phyloP scores from a whole-genome alignment of 2,888 invertebrate species.

The Acrobasis suavella region DNA sequence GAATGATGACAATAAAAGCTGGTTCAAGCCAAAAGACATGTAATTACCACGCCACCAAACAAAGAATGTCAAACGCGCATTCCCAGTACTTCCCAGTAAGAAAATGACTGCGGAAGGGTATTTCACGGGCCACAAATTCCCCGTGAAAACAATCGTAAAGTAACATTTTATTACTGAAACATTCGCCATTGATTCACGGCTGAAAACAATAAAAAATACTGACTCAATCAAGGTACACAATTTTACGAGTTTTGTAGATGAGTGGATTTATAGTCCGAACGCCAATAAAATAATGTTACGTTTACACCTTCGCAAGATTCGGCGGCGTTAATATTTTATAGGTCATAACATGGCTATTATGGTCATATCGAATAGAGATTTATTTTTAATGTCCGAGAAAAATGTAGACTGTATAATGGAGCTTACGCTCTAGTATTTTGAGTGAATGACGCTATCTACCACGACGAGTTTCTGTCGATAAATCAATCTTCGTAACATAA shows the following conservation, averaged over 20 bases:
- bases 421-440: too few relatives aligned
- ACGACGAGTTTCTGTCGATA: too few relatives aligned
- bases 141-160: constrained; percentile 81
- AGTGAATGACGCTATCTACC: too few relatives aligned
- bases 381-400: constrained; percentile 13
- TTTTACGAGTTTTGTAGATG: constrained; percentile 76
- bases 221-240: constrained; percentile 79
- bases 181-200: constrained; percentile 80
- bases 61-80: constrained; percentile 23
- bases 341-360: constrained; percentile 32
- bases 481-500: too few relatives aligned
- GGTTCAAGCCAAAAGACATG: background rate
- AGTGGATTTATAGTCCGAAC: constrained; percentile 71
- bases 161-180: constrained; percentile 76
- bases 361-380: constrained; percentile 17
- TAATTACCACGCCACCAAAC: constrained; percentile 13
- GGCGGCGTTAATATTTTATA: constrained; percentile 42
- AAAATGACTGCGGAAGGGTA: constrained; percentile 68
- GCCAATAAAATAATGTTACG: constrained; percentile 70
- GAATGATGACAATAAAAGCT: background rate
- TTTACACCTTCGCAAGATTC: constrained; percentile 64
- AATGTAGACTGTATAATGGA: background rate
- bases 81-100: constrained; percentile 39
- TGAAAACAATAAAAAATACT: constrained; percentile 81
- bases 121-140: constrained; percentile 80